phyloP scores from a whole-genome alignment of 2,888 invertebrate genomes.

The Meganola albula region DNA sequence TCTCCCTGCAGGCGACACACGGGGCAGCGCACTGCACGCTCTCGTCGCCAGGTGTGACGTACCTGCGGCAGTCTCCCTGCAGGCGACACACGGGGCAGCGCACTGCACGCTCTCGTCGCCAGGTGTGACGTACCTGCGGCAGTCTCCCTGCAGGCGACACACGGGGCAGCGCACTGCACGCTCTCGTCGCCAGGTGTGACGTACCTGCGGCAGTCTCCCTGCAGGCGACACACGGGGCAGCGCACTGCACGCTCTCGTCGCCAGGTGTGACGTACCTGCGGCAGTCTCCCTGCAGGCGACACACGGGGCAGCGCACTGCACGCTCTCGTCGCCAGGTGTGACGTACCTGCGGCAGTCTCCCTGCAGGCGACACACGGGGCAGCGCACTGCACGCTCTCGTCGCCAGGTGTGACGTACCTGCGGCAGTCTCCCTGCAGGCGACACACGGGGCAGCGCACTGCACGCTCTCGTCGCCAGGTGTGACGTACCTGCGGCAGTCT shows the following conservation, averaged over 20 bases:
- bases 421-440: conserved; percentile 88
- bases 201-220: not conserved
- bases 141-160: not conserved
- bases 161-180: conserved; percentile 2
- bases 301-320: not conserved
- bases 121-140: not conserved
- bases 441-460: conserved; percentile 98
- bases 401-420: conserved; percentile 82
- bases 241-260: conserved; percentile 17
- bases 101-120: not conserved
- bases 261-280: no score
- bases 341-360: no score
- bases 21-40: conserved; percentile 25
- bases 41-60: no score
- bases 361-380: not conserved
- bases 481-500: no score
- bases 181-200: not conserved
- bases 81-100: not conserved
- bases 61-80: not conserved
- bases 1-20: not conserved
- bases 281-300: not conserved
- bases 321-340: not conserved
- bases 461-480: conserved; percentile 97
- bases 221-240: conserved; percentile 1
- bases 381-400: conserved; percentile 75